Base-by-base conservation (phyloP, 2,888 invertebrate genomes). In the Alitta virens region DNA sequence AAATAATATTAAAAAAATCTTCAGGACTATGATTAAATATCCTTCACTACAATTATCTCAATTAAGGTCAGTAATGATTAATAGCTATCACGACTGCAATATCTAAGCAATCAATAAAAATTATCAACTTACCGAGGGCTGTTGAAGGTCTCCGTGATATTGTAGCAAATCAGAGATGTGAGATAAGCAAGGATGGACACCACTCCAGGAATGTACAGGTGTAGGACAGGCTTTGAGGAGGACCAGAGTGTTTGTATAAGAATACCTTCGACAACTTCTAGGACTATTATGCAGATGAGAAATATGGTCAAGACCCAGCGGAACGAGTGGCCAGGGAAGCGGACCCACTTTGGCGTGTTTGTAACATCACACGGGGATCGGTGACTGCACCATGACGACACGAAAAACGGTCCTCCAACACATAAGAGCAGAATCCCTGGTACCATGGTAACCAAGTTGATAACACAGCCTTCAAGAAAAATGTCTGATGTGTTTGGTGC, bases 71-170 rank as follows among this genome's bases (percentile, higher is more conserved):
- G n/a, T n/a, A n/a, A n/a, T n/a, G n/a, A n/a, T n/a, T n/a, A n/a
- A n/a, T n/a, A n/a, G n/a, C n/a, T n/a, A n/a, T n/a, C n/a, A n/a
- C n/a, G n/a, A n/a, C n/a, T n/a, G n/a, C n/a, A n/a, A n/a, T n/a
- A n/a, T n/a, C n/a, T n/a, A n/a, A n/a, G n/a, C n/a, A n/a, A n/a
- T n/a, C n/a, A n/a, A n/a, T n/a, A n/a, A 33, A 33, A 7, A 33
- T 33, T 33, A 7, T 33, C 61, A 12, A 79, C 69, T 60, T 77
- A 76, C 58, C 73, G 67, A 2, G 78, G 78, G 0, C 76, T 75
- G 62, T 79, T 78, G 75, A 75, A 78, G 70, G 75, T 75, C 68
- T 79, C 79, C n/a, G 77, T 74, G 64, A 76, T 77, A 66, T 79
- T 78, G 61, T 78, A 79, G 63, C 72, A 76, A 14, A 75, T 64